These are phyloP conservation scores for Temnothorax rugatulus DNA, from an alignment of 2,888 invertebrate genomes.

Conservation along the genomic window DNA sequence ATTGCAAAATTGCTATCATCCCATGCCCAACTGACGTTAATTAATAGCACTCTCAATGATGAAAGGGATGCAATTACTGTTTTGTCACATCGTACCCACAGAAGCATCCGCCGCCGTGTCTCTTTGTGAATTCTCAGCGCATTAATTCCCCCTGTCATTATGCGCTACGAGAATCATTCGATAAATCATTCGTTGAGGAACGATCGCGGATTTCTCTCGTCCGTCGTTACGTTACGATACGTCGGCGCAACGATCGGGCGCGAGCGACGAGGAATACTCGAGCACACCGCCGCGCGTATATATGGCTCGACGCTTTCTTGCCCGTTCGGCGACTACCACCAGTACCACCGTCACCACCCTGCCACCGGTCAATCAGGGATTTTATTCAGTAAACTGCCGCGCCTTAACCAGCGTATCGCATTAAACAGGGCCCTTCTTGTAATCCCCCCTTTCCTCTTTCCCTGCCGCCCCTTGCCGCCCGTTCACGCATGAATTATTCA, in stretches of 20 bases:
- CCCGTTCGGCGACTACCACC: slow-evolving; percentile 70
- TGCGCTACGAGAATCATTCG: slow-evolving; percentile 44
- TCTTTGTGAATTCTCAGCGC: slow-evolving; percentile 38
- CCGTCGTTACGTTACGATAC: slow-evolving; percentile 63
- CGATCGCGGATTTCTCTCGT: slow-evolving; percentile 63
- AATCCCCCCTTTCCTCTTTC: slow-evolving; percentile 68
- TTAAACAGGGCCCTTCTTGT: slow-evolving; percentile 81
- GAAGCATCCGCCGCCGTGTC: slow-evolving; percentile 35
- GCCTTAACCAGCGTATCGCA: slow-evolving; percentile 84
- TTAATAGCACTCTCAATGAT: slow-evolving; percentile 47
- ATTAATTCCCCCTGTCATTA: slow-evolving; percentile 40
- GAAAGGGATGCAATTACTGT: slow-evolving; percentile 54
- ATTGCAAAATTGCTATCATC: slow-evolving; percentile 40
- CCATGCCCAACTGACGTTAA: slow-evolving; percentile 48
- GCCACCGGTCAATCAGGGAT: slow-evolving; percentile 84
- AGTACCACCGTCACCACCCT: slow-evolving; percentile 78
- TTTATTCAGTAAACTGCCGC: slow-evolving; percentile 83
- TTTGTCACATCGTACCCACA: slow-evolving; percentile 45
- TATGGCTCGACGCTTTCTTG: slow-evolving; percentile 80
- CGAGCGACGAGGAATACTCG: slow-evolving; percentile 52
- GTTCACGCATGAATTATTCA: slow-evolving; percentile 83
- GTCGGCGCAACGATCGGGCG: slow-evolving; percentile 38
- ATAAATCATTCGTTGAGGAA: slow-evolving; percentile 44
- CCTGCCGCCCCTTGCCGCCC: slow-evolving; percentile 66
- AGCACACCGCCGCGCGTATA: slow-evolving; percentile 66